Conservation (phyloP, 2,113 vertebrate genomes). For the Aramus guarauna region DNA sequence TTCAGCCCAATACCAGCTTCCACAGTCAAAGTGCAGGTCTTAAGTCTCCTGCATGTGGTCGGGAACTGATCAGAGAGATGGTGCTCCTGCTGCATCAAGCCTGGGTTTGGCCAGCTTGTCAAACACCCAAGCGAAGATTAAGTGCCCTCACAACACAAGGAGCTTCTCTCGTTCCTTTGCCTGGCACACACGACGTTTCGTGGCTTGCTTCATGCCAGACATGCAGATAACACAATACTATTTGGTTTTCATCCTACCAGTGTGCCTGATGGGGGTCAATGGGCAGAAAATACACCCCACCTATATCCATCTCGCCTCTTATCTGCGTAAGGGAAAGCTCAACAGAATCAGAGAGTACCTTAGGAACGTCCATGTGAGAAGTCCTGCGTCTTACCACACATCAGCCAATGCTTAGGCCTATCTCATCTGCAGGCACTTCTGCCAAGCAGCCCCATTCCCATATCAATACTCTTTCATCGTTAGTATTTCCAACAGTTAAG, state of each 20-base stretch:
- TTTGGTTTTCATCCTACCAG: no score
- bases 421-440: not conserved
- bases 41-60: no score
- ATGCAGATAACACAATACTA: no score
- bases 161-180: not conserved
- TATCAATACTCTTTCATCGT: not conserved
- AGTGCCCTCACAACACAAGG: no score
- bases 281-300: not conserved
- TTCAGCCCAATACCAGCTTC: not conserved
- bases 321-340: not conserved
- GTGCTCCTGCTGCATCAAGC: not conserved
- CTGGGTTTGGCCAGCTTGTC: no score
- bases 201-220: not conserved
- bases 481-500: not conserved
- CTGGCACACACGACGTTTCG: rapidly evolving
- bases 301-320: not conserved
- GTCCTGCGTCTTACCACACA: rapidly evolving
- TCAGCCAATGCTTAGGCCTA: not conserved
- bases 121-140: not conserved
- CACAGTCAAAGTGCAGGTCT: not conserved
- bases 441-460: no score
- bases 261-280: no score
- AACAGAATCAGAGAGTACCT: not conserved
- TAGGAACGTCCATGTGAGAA: not conserved
- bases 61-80: not conserved